Base-by-base conservation (phyloP, 2,113 vertebrate species). In the Enhydra lutris region DNA sequence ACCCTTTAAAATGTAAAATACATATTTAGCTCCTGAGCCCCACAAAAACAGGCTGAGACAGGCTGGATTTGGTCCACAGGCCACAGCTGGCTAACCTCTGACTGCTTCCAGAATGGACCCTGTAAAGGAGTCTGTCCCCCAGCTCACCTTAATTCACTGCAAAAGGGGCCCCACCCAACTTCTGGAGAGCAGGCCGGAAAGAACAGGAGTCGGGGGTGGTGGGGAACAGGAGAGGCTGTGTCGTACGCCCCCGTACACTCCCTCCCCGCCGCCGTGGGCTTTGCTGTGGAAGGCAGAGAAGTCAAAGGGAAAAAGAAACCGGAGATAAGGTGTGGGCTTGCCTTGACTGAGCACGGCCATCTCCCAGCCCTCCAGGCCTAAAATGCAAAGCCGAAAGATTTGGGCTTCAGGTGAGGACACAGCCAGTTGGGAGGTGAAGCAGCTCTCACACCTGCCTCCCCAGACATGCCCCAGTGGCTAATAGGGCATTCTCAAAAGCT, bases 381-480 rank as follows among this genome's bases (percentile, higher is more conserved):
- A 93, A 63, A 34, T 4, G 50, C 34, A 91, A 96, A 97, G 93
- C 84, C 39, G 45, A 34, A 89, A 26, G 73, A 61, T 26, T 10
- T 42, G 52, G 61, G 55, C 42, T 71, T 23, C 34, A 36, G 39
- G 2, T 3, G 45, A 61, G 24, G 82, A 36, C 1, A 1, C 73
- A 47, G 34, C 5, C 85, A 65, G 31, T 4, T 6, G 8, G 52
- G 15, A 24, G n/a, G 29, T 12, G 6, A 39, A 55, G 92, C 42
- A 21, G 91, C 45, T 34, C 79, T 39, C 36, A 26, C 20, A 18
- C 23, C 31, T 47, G 55, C 86, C 76, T 90, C 67, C 82, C 57
- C 90, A 67, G 82, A 73, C 50, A 83, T 39, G 57, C 73, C 2
- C 57, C 82, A 59, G 71, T 4, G 52, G 81, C 42, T 47, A 6